Conservation (phyloP, 2,888 invertebrate genomes). For the Agelastica alni region DNA sequence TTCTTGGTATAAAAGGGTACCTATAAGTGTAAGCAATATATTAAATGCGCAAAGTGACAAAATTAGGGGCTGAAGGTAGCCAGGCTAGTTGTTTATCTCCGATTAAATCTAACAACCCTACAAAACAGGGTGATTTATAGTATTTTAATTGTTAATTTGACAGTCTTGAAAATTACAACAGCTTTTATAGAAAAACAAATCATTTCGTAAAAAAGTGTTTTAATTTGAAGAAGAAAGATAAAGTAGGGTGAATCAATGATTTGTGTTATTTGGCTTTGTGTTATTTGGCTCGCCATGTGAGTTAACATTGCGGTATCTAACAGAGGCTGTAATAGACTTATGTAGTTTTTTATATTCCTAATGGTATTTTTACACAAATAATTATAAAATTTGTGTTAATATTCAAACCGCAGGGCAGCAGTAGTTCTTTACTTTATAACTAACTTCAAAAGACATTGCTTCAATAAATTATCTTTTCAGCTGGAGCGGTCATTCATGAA, state of each 20-base stretch:
- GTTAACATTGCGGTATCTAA: no score
- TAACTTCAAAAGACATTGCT: no score
- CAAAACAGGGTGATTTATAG: conserved; percentile 28
- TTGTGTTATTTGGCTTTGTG: no score
- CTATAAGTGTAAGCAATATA: conserved; percentile 11
- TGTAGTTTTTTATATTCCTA: no score
- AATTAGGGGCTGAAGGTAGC: conserved; percentile 26
- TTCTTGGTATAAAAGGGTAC: conserved; percentile 6
- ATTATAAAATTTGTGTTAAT: no score
- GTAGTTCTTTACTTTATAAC: no score
- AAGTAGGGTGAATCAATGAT: conserved; percentile 34
- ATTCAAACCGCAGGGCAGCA: no score
- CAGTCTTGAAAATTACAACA: conserved; percentile 32
- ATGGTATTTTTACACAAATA: no score
- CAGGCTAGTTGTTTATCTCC: conserved; percentile 19
- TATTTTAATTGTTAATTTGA: conserved; percentile 34
- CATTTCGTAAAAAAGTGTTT: conserved; percentile 30
- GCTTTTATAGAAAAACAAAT: conserved; percentile 36
- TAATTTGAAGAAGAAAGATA: conserved; percentile 30
- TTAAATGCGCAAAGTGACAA: conserved; percentile 29
- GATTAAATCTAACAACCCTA: conserved; percentile 30
- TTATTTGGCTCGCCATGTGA: no score
- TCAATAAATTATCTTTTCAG: no score
- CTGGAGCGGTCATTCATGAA: no score
- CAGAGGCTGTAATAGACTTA: no score